Evolutionary conservation across 2,888 invertebrate genomes (phyloP).

Genomic region (Latrodectus elegans): DNA sequence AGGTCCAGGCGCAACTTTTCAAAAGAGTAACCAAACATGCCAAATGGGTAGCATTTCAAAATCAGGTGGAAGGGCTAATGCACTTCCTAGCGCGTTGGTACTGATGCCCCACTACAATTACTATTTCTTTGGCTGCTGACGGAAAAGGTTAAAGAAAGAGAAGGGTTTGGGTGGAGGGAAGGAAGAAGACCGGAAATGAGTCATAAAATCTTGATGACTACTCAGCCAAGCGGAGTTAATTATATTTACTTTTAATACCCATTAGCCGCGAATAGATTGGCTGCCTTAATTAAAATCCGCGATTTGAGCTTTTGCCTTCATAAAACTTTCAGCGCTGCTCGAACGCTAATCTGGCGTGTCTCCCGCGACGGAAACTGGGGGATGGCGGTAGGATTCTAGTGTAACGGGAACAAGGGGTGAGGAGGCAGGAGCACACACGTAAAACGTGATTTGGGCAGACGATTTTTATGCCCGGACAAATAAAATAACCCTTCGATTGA

Average conservation of each 20-base stretch:
- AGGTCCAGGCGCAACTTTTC: not conserved
- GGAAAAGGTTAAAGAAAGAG: not conserved
- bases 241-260: slow-evolving; percentile 69
- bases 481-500: slow-evolving; percentile 63
- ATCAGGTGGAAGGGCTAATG: no score
- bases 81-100: not conserved
- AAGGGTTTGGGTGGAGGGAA: slow-evolving; percentile 5
- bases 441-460: slow-evolving; percentile 59
- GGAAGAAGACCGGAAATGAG: slow-evolving; percentile 50
- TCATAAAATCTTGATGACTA: slow-evolving; percentile 68
- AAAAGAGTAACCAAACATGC: not conserved
- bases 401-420: not conserved
- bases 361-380: slow-evolving; percentile 6
- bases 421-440: slow-evolving; percentile 20
- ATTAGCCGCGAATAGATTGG: slow-evolving; percentile 65
- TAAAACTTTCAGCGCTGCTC: slow-evolving; percentile 58
- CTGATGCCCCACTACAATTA: not conserved
- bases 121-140: not conserved
- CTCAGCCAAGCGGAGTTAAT: slow-evolving; percentile 62
- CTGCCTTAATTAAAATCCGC: slow-evolving; percentile 67
- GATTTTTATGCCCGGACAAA: slow-evolving; percentile 62
- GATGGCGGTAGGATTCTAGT: not conserved
- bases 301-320: slow-evolving; percentile 66
- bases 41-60: no score
- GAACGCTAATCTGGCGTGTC: slow-evolving; percentile 40